Conservation (phyloP, 2,797 vertebrate genomes). For the Mallotus villosus region DNA sequence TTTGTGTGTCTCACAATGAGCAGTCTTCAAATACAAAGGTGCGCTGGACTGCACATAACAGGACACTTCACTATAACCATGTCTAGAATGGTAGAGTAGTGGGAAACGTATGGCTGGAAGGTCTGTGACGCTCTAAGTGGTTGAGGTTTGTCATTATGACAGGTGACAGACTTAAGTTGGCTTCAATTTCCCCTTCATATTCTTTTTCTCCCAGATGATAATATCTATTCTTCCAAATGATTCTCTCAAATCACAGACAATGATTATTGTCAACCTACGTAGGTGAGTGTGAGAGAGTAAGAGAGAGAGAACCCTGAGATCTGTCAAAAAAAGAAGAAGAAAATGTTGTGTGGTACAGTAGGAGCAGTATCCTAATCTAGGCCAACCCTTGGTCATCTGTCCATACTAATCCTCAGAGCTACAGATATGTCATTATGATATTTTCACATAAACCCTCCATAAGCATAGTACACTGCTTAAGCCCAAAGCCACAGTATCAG, state of each 20-base stretch:
- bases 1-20: constrained; percentile 44
- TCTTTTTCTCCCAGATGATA: background rate
- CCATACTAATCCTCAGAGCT: constrained; percentile 59
- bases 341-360: constrained; percentile 43
- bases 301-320: constrained; percentile 23
- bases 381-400: constrained; percentile 61
- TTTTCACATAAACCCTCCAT: constrained; percentile 44
- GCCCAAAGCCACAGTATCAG: background rate
- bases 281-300: constrained; percentile 4
- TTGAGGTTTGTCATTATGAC: no score
- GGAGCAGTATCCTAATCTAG: constrained; percentile 49
- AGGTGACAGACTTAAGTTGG: background rate
- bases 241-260: background rate
- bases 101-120: no score
- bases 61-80: constrained; percentile 10
- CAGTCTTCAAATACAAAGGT: constrained; percentile 41
- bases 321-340: constrained; percentile 46
- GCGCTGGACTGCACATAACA: constrained; percentile 43
- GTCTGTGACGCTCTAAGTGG: no score
- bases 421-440: constrained; percentile 53
- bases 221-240: no score
- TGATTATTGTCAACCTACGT: constrained; percentile 8
- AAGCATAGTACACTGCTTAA: constrained; percentile 1
- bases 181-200: background rate
- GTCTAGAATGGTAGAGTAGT: no score